Percentiles rank a stretch among this genome's conserved stretches.
Conservation (phyloP, 2,888 invertebrate genomes). For the Formica aserva region DNA sequence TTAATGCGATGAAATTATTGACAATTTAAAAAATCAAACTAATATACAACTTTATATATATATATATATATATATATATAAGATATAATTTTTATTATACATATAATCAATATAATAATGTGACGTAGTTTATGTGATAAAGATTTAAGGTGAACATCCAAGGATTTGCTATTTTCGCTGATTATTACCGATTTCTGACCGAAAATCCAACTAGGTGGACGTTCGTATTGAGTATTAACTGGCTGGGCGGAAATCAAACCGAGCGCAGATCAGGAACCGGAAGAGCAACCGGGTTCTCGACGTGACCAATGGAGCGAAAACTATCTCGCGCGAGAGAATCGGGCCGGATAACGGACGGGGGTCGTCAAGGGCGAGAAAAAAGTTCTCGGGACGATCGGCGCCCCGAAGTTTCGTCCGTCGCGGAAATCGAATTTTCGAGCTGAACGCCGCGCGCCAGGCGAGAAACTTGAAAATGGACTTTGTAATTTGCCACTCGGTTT, state of each 20-base stretch:
- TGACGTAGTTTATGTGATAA: not conserved
- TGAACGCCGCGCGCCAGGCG: slow-evolving; percentile 54
- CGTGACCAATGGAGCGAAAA: slow-evolving; percentile 17
- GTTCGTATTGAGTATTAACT: slow-evolving; percentile 11
- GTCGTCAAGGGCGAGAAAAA: slow-evolving; percentile 48
- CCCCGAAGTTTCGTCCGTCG: slow-evolving; percentile 42
- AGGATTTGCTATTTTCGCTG: not conserved
- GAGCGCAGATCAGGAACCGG: slow-evolving; percentile 27
- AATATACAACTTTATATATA: not conserved
- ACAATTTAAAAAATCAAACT: not conserved
- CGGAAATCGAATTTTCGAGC: slow-evolving; percentile 71
- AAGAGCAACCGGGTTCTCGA: slow-evolving; percentile 37
- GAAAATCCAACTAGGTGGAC: not conserved
- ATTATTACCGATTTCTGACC: not conserved
- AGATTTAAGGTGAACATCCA: not conserved
- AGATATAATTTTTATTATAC: not conserved
- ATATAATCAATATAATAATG: not conserved
- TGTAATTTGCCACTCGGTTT: slow-evolving; percentile 68
- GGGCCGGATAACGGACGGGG: slow-evolving; percentile 21
- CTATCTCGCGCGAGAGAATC: slow-evolving; percentile 30
- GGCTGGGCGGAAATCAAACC: slow-evolving; percentile 36
- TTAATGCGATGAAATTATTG: not conserved
- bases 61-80: no score
- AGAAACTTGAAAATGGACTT: slow-evolving; percentile 70
- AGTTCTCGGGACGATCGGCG: slow-evolving; percentile 36